A percentile compares a stretch with the other conserved stretches of the same genome.
Conservation (phyloP, 2,888 invertebrate genomes). For the Ctenicera cuprea region DNA sequence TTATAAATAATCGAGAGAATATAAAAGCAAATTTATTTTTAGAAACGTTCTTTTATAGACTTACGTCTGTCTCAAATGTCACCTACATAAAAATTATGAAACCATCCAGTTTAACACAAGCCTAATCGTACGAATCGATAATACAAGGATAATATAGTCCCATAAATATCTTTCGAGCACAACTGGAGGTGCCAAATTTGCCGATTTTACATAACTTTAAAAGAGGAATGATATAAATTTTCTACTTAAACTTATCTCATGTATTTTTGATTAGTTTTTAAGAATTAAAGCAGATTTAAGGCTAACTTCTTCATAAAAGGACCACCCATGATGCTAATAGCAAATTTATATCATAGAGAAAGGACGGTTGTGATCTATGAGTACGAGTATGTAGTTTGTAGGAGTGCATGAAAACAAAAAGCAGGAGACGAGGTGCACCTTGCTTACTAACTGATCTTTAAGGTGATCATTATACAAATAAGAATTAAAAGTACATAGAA, state of each 20-base stretch:
- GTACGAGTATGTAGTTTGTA: not conserved
- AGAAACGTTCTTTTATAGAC: slow-evolving; percentile 19
- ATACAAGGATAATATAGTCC: not conserved
- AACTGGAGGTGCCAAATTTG: slow-evolving; percentile 7
- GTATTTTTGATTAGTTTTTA: not conserved
- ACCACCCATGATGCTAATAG: slow-evolving; percentile 7
- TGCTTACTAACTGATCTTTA: no score
- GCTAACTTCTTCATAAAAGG: slow-evolving; percentile 18
- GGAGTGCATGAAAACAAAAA: no score
- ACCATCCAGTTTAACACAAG: slow-evolving; percentile 16
- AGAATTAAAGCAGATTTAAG: not conserved
- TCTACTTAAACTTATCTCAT: not conserved
- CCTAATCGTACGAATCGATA: not conserved
- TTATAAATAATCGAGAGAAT: not conserved
- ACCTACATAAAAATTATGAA: slow-evolving; percentile 22
- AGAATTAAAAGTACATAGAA: no score
- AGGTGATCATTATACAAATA: no score
- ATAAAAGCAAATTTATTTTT: slow-evolving; percentile 6
- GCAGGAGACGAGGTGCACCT: no score
- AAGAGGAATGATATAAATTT: not conserved
- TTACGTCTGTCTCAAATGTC: slow-evolving; percentile 20
- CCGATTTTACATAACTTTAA: not conserved
- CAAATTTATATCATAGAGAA: not conserved
- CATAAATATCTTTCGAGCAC: not conserved
- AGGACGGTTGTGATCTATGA: not conserved